These are phyloP conservation scores for Nephrotoma flavescens DNA, from an alignment of 2,888 invertebrate genomes.

Conservation along the genomic window DNA sequence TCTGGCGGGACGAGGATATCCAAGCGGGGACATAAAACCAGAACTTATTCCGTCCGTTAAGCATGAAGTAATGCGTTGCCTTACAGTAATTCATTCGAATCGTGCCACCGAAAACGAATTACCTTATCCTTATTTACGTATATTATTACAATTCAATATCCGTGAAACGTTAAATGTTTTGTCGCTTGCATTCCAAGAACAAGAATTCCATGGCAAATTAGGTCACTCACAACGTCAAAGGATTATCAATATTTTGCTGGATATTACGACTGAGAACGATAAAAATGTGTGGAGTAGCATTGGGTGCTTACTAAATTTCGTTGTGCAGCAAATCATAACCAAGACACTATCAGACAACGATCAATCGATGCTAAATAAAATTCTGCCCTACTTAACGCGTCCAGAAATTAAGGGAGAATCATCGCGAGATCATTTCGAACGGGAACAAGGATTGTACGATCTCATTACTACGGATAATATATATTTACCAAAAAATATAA, in stretches of 20 bases:
- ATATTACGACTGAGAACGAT: constrained; percentile 52
- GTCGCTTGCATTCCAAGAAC: constrained; percentile 69
- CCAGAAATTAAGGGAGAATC: constrained; percentile 27
- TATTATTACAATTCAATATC: constrained; percentile 66
- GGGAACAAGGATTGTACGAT: constrained; percentile 60
- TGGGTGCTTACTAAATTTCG: constrained; percentile 47
- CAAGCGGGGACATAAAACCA: constrained; percentile 53
- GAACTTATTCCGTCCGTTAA: constrained; percentile 50
- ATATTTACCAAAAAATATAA: constrained; percentile 38
- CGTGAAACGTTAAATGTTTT: constrained; percentile 75
- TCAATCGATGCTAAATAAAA: constrained; percentile 39
- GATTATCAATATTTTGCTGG: constrained; percentile 61
- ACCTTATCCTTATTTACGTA: constrained; percentile 56
- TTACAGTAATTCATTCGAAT: constrained; percentile 53
- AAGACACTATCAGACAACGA: constrained; percentile 29
- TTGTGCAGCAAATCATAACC: constrained; percentile 46
- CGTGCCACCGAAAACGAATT: constrained; percentile 44
- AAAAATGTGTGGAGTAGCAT: constrained; percentile 44
- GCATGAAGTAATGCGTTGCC: constrained; percentile 52
- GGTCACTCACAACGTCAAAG: constrained; percentile 56
- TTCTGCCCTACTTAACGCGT: constrained; percentile 44
- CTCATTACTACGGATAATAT: constrained; percentile 47
- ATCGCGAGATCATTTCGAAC: constrained; percentile 42
- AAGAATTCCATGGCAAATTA: constrained; percentile 58
- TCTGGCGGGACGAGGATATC: constrained; percentile 73